Percentiles rank a stretch among this genome's conserved stretches.
phyloP scores from a whole-genome alignment of 2,113 vertebrate species.

The Cromileptes altivelis region DNA sequence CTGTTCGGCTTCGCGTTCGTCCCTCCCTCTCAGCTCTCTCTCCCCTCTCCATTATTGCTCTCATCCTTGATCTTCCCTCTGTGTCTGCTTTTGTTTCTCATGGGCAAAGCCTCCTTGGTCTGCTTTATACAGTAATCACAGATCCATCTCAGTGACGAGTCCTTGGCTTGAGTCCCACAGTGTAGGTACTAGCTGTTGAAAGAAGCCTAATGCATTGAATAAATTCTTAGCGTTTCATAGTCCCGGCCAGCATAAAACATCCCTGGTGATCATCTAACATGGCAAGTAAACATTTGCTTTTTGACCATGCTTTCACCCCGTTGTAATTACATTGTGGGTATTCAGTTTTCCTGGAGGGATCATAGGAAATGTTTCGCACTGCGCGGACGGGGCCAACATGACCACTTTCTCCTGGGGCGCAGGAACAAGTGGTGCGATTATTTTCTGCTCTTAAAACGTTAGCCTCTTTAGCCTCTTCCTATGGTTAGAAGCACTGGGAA shows the following conservation, averaged over 20 bases:
- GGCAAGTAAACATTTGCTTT: conserved; percentile 45
- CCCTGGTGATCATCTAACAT: conserved; percentile 26
- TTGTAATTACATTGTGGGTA: conserved; percentile 49
- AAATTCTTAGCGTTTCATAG: conserved; percentile 22
- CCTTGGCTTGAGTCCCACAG: conserved; percentile 40
- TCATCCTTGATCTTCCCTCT: conserved; percentile 59
- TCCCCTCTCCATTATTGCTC: conserved; percentile 57
- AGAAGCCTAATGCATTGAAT: conserved; percentile 34
- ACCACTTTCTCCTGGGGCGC: conserved; percentile 44
- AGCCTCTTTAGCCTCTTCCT: conserved; percentile 26
- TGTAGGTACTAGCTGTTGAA: conserved; percentile 41
- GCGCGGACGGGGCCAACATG: conserved; percentile 26
- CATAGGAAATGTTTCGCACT: conserved; percentile 48
- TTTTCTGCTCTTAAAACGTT: conserved; percentile 23
- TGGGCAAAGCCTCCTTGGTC: conserved; percentile 45
- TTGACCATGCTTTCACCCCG: conserved; percentile 15
- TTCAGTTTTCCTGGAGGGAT: conserved; percentile 43
- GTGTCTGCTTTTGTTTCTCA: conserved; percentile 62
- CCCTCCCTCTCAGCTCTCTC: conserved; percentile 45
- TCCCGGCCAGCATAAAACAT: neutral
- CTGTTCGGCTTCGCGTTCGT: conserved; percentile 60
- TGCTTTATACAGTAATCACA: conserved; percentile 59
- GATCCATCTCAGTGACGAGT: conserved; percentile 44
- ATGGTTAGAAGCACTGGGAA: conserved; percentile 22
- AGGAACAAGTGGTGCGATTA: conserved; percentile 24